These are phyloP conservation scores for Anolis apletophallus DNA, from an alignment of 2,797 vertebrate genomes.

Conservation along the genomic window DNA sequence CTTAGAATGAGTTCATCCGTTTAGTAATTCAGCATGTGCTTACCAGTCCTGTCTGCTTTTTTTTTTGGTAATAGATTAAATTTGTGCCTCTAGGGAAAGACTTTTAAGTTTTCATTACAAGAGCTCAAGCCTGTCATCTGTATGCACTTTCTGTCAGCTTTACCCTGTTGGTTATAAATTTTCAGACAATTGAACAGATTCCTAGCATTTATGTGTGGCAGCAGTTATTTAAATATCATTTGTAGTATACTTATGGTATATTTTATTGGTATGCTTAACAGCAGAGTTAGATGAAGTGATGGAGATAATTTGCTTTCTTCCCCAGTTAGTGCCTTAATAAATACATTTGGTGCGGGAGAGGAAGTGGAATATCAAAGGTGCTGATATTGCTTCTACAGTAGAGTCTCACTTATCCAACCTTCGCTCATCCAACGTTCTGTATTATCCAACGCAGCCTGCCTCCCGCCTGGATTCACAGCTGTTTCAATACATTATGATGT, in stretches of 20 bases:
- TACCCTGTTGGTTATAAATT: not conserved
- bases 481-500: no score
- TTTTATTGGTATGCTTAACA: not conserved
- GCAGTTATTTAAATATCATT: not conserved
- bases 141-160: not conserved
- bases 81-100: not conserved
- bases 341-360: not conserved
- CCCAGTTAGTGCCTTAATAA: not conserved
- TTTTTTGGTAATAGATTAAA: not conserved
- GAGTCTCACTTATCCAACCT: no score
- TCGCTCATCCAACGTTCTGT: no score
- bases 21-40: not conserved
- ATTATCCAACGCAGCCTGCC: no score
- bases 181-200: accelerated
- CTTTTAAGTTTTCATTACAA: not conserved
- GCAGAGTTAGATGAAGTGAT: not conserved
- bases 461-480: no score
- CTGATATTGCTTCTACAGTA: no score
- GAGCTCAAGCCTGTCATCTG: not conserved
- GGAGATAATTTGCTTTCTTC: not conserved
- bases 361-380: not conserved
- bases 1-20: not conserved
- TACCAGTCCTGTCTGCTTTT: accelerated
- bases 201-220: not conserved
- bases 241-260: not conserved